Conservation (phyloP, 2,797 vertebrate genomes). For the Cossypha niveicapilla region DNA sequence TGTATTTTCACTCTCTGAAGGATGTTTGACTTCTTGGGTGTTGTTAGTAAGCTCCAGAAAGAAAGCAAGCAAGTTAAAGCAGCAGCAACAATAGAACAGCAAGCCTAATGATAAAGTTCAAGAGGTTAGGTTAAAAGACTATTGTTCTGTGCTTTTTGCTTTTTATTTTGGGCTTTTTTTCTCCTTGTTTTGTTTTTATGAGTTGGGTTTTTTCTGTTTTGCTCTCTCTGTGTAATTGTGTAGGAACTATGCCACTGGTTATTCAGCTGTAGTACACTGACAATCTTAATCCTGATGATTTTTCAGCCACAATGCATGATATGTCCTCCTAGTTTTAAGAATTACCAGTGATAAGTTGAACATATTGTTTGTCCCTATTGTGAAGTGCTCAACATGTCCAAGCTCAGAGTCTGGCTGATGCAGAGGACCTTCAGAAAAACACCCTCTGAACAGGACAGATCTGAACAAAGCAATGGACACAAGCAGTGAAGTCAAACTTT, state of each 20-base stretch:
- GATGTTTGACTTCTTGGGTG: not conserved
- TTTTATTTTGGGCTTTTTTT: not conserved
- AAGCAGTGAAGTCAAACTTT: not conserved
- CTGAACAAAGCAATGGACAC: not conserved
- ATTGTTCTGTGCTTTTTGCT: constrained; percentile 2
- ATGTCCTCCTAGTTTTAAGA: not conserved
- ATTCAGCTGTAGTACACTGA: not conserved
- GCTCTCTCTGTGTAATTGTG: not conserved
- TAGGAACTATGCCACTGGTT: not conserved
- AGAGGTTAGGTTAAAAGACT: constrained; percentile 2
- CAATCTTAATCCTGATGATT: not conserved
- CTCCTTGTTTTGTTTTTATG: not conserved
- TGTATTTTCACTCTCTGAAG: not conserved
- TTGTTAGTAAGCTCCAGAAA: not conserved
- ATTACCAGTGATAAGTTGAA: not conserved
- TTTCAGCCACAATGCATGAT: not conserved
- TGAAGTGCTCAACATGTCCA: not conserved
- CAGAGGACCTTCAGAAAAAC: not conserved
- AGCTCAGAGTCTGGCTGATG: not conserved
- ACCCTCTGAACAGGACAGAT: not conserved
- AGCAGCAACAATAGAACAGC: not conserved
- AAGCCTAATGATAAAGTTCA: constrained; percentile 27
- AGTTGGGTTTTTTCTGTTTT: not conserved
- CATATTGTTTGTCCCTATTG: not conserved
- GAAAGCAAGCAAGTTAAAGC: not conserved